Percentiles rank a stretch among this genome's conserved stretches.
Conservation (phyloP, 2,888 invertebrate species). For the Quadriops clusia region DNA sequence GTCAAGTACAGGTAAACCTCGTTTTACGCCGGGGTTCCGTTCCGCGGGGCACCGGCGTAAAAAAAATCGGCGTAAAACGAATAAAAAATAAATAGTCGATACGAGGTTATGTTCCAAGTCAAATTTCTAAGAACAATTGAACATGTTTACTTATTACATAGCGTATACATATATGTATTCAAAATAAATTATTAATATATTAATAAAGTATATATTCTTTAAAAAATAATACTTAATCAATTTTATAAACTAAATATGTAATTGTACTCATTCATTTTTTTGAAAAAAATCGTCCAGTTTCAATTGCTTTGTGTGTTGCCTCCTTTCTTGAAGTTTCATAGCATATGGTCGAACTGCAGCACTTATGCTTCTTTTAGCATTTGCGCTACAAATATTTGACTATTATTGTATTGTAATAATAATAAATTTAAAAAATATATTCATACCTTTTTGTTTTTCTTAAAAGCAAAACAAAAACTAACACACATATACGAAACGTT, state of each 20-base stretch:
- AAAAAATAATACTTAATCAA: constrained; percentile 3
- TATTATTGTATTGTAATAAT: not conserved
- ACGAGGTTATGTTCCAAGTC: constrained; percentile 4
- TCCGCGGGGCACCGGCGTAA: too few relatives aligned
- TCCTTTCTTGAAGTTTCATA: constrained; percentile 6
- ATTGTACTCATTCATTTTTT: constrained; percentile 7
- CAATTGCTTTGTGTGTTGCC: constrained; percentile 8
- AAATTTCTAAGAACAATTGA: constrained; percentile 4
- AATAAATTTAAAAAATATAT: constrained; percentile 9
- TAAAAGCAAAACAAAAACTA: constrained; percentile 11
- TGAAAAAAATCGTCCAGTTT: constrained; percentile 4
- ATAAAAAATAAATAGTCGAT: constrained; percentile 5
- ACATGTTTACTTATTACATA: constrained; percentile 6
- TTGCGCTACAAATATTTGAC: constrained; percentile 1
- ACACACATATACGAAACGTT: constrained; percentile 3
- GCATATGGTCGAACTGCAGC: constrained; percentile 8
- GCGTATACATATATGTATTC: constrained; percentile 4
- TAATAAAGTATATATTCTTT: constrained; percentile 7
- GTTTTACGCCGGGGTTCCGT: constrained; percentile 6
- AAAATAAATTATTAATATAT: constrained; percentile 6
- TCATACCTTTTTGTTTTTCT: constrained; percentile 10
- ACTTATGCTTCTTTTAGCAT: constrained; percentile 8
- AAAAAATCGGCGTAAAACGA: constrained; percentile 6
- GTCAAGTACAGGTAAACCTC: constrained; percentile 5
- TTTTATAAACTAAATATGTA: constrained; percentile 4